These are phyloP conservation scores for Machimus atricapillus DNA, from an alignment of 2,888 invertebrate species.

Conservation along the genomic window DNA sequence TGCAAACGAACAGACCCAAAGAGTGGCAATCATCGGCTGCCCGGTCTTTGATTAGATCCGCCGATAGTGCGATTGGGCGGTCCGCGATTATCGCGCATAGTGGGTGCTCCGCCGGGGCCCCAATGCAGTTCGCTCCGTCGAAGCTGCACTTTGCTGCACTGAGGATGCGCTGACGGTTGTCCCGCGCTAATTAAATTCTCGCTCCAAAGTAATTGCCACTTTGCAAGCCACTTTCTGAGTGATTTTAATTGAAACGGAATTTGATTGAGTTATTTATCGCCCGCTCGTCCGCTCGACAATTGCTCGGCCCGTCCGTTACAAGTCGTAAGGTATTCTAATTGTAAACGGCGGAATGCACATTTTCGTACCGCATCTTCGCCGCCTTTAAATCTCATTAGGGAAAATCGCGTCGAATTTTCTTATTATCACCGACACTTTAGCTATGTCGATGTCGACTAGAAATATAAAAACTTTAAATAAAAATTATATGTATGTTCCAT, in stretches of 20 bases:
- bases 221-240: slow-evolving; percentile 6
- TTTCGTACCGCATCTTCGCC: neutral
- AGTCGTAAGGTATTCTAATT: neutral
- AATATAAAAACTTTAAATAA: neutral
- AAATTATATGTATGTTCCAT: no score
- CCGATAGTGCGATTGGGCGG: slow-evolving; percentile 16
- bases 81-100: neutral
- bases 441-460: neutral
- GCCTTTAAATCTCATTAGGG: neutral
- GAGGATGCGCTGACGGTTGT: slow-evolving; percentile 3
- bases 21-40: neutral
- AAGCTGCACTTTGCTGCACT: neutral
- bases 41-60: slow-evolving; percentile 22
- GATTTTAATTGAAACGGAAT: slow-evolving; percentile 30
- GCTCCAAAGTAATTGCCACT: slow-evolving; percentile 23
- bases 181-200: slow-evolving; percentile 27
- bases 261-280: slow-evolving; percentile 26
- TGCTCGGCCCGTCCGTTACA: neutral
- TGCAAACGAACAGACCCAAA: neutral
- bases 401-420: neutral
- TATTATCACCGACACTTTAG: neutral
- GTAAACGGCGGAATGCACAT: neutral
- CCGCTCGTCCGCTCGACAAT: neutral
- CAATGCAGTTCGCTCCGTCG: neutral
- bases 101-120: neutral